Percentiles rank a stretch among this genome's conserved stretches.
phyloP scores from a whole-genome alignment of 2,888 invertebrate species.

The Serrognathus titanus region DNA sequence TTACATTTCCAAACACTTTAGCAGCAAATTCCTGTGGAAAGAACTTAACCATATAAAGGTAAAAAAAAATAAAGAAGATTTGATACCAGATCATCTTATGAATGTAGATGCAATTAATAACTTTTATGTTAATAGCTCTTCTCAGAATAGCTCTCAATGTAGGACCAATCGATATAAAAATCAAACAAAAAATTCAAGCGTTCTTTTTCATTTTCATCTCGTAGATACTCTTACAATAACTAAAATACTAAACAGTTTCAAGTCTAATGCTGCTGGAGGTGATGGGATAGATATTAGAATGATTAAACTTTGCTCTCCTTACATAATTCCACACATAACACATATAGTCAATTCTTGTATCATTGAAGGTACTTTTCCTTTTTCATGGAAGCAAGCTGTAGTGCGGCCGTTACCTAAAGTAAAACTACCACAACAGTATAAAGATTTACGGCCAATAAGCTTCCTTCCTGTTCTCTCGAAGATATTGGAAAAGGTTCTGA shows the following conservation, averaged over 20 bases:
- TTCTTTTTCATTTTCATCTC: not conserved
- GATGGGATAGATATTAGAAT: not conserved
- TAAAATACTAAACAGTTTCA: not conserved
- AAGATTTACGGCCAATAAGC: conserved; percentile 3
- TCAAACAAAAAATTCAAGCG: too few species aligned
- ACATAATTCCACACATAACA: not conserved
- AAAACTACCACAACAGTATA: not conserved
- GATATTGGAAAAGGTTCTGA: not conserved
- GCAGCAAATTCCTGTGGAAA: too few species aligned
- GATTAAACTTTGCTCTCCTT: not conserved
- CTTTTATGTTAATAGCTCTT: too few species aligned
- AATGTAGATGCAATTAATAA: too few species aligned
- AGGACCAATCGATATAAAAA: too few species aligned
- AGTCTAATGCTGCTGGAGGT: not conserved
- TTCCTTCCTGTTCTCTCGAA: conserved; percentile 3
- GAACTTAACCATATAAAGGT: too few species aligned
- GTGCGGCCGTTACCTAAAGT: conserved; percentile 2
- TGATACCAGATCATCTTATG: too few species aligned
- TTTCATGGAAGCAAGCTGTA: not conserved
- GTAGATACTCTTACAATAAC: not conserved
- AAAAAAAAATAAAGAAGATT: too few species aligned
- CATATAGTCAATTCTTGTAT: not conserved
- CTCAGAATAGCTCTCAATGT: too few species aligned
- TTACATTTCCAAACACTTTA: too few species aligned
- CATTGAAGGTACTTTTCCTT: not conserved